Conservation (phyloP, 1,140 invertebrate species). For the Bombus balteatus region DNA sequence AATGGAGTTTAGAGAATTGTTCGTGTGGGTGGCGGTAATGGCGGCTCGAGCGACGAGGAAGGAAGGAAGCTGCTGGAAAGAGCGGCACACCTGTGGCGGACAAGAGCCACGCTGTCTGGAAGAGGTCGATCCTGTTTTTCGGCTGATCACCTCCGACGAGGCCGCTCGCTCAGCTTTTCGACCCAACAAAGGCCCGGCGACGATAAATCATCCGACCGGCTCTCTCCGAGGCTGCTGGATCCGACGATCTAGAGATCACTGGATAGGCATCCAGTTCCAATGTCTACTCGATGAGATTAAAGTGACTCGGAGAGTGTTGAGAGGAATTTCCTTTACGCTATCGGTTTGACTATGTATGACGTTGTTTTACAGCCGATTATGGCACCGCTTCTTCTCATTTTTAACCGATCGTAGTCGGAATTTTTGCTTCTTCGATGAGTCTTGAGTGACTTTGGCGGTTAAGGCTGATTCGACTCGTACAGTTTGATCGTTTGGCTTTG, state of each 20-base stretch:
- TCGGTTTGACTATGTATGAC: no score
- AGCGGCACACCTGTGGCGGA: slow-evolving; percentile 44
- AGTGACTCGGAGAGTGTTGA: no score
- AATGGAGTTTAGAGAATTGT: slow-evolving; percentile 54
- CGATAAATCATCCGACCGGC: slow-evolving; percentile 37
- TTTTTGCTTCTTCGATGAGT: no score
- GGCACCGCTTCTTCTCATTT: no score
- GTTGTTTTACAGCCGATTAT: no score
- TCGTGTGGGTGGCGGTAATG: slow-evolving; percentile 49
- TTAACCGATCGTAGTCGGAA: no score
- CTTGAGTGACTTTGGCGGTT: no score
- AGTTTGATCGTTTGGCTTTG: no score
- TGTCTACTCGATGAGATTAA: not conserved
- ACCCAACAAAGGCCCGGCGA: slow-evolving; percentile 41
- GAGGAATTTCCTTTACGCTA: no score
- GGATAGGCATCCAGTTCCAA: not conserved
- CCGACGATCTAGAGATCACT: not conserved
- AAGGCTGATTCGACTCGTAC: no score
- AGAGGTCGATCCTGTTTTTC: slow-evolving; percentile 45
- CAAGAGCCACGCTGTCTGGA: slow-evolving; percentile 47
- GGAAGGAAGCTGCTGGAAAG: slow-evolving; percentile 41
- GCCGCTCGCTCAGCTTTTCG: slow-evolving; percentile 31
- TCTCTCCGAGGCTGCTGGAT: not conserved
- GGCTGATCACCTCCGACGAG: slow-evolving; percentile 23
- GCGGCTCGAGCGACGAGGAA: slow-evolving; percentile 36